phyloP scores from a whole-genome alignment of 2,888 invertebrate species.

The Drosophila paranaensis region DNA sequence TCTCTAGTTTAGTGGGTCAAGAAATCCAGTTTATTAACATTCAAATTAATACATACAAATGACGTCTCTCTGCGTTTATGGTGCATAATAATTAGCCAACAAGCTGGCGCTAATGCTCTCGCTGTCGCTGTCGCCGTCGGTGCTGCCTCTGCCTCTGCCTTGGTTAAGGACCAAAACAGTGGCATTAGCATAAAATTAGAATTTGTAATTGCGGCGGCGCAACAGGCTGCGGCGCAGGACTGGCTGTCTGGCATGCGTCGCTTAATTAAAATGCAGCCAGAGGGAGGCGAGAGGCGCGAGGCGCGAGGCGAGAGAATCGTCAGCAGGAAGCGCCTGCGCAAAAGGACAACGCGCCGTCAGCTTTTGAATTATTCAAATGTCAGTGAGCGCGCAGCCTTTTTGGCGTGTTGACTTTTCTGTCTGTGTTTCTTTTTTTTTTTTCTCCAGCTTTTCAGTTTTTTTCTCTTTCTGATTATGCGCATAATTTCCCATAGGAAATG shows the following conservation, averaged over 20 bases:
- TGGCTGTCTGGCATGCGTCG: constrained; percentile 74
- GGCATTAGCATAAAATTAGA: constrained; percentile 83
- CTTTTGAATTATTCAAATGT: constrained; percentile 82
- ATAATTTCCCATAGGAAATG: constrained; percentile 71
- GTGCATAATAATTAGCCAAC: constrained; percentile 77
- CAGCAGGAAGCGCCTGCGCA: constrained; percentile 72
- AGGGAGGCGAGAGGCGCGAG: constrained; percentile 5
- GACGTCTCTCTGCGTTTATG: constrained; percentile 69
- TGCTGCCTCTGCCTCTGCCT: constrained; percentile 6
- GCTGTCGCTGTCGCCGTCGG: background rate
- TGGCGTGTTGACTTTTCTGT: constrained; percentile 70
- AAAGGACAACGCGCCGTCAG: constrained; percentile 69
- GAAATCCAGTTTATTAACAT: constrained; percentile 82
- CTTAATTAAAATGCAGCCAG: constrained; percentile 81
- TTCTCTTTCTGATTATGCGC: constrained; percentile 79
- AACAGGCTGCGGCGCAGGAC: constrained; percentile 66
- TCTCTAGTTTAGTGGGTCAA: constrained; percentile 82
- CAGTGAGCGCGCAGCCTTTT: constrained; percentile 66
- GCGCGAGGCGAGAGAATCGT: background rate
- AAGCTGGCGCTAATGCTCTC: constrained; percentile 54
- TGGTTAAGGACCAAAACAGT: constrained; percentile 59
- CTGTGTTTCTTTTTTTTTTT: constrained; percentile 14
- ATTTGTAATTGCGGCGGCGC: constrained; percentile 83
- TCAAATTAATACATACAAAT: constrained; percentile 81
- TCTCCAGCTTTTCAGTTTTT: background rate